Evolutionary conservation across 1,140 invertebrate genomes (phyloP).

Genomic region (Agrilus planipennis): DNA sequence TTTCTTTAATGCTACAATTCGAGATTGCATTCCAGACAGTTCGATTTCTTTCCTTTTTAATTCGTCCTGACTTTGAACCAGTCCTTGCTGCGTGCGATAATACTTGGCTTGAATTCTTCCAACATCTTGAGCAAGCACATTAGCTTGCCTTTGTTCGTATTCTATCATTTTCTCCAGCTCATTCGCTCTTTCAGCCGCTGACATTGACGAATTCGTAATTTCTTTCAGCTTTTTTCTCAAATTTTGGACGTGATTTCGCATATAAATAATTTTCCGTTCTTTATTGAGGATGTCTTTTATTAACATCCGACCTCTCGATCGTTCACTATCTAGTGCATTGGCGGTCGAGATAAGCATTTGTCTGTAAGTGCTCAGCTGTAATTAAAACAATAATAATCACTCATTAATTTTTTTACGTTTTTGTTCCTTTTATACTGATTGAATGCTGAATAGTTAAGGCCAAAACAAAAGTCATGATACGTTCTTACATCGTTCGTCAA

Average conservation of each 20-base stretch:
- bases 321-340: slow-evolving; percentile 21
- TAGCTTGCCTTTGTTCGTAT: slow-evolving; percentile 17
- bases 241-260: slow-evolving; percentile 7
- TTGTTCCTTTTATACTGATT: background rate
- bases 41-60: slow-evolving; percentile 20
- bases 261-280: slow-evolving; percentile 13
- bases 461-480: background rate
- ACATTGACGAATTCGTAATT: slow-evolving; percentile 14
- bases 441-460: background rate
- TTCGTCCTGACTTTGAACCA: slow-evolving; percentile 16
- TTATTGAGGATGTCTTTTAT: slow-evolving; percentile 16
- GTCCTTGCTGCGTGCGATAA: slow-evolving; percentile 17
- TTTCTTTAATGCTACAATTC: slow-evolving; percentile 17
- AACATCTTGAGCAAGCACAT: slow-evolving; percentile 16
- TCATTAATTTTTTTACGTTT: background rate
- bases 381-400: slow-evolving; percentile 5
- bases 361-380: slow-evolving; percentile 18
- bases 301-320: slow-evolving; percentile 13
- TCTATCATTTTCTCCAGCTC: slow-evolving; percentile 23
- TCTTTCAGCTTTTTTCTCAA: slow-evolving; percentile 12
- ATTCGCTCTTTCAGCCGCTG: slow-evolving; percentile 18
- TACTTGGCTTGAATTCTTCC: slow-evolving; percentile 21
- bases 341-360: slow-evolving; percentile 14
- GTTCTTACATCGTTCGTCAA: slow-evolving; percentile 19
- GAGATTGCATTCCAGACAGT: slow-evolving; percentile 13